phyloP scores from a whole-genome alignment of 2,797 vertebrate genomes.

The Tenualosa ilisha region DNA sequence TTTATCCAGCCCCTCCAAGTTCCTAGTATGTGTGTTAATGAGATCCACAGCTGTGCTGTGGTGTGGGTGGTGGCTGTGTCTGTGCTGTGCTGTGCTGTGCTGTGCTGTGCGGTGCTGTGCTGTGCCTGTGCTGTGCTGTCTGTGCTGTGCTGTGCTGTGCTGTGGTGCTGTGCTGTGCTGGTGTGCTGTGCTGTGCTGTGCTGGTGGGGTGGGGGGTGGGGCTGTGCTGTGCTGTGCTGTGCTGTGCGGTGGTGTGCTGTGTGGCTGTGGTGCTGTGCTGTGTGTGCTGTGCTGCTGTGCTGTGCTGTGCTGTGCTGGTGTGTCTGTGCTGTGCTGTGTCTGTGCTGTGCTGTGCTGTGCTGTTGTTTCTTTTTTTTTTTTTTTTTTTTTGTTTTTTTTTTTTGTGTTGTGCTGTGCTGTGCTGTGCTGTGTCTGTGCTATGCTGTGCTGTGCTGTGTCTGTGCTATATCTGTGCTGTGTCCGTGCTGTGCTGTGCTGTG shows the following conservation, averaged over 20 bases:
- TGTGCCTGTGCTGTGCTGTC: constrained; percentile 5
- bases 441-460: not conserved
- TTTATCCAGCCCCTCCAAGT: not conserved
- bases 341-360: not conserved
- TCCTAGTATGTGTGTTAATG: no score
- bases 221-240: not conserved
- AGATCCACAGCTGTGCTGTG: no score
- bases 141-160: not conserved
- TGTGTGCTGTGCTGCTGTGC: not conserved
- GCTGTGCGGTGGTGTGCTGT: no score
- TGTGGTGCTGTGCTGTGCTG: not conserved
- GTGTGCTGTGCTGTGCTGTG: constrained; percentile 15
- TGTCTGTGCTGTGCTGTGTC: not conserved
- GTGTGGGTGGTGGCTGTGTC: not conserved
- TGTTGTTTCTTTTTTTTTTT: no score
- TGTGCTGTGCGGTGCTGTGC: not conserved
- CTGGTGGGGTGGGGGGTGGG: no score
- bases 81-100: not conserved
- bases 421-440: not conserved
- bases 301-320: not conserved
- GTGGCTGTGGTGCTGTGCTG: not conserved
- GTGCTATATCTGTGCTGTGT: not conserved
- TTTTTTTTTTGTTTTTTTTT: no score
- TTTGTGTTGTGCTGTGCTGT: no score
- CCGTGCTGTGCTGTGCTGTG: not conserved